phyloP scores from a whole-genome alignment of 1,140 invertebrate genomes.

The Drosophila pseudoananassae region DNA sequence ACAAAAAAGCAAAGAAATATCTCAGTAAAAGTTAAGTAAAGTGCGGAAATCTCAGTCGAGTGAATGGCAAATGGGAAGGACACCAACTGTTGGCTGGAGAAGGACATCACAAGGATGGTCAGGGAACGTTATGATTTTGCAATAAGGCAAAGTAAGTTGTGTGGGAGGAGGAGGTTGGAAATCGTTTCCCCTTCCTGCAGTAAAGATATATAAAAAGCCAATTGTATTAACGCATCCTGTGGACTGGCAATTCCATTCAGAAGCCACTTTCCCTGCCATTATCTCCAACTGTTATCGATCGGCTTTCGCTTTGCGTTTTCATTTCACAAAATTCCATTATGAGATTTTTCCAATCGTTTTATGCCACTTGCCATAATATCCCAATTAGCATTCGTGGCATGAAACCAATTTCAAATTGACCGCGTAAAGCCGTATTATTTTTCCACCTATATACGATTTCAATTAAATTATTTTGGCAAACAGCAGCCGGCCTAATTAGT shows the following conservation, averaged over 20 bases:
- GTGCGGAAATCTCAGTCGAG: conserved; percentile 30
- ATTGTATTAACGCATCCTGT: conserved; percentile 30
- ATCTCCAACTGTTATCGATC: conserved; percentile 1
- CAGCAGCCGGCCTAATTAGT: conserved; percentile 30
- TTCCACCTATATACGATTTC: conserved; percentile 4
- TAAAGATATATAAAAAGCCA: conserved; percentile 41
- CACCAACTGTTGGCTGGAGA: conserved; percentile 7
- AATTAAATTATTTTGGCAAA: conserved; percentile 14
- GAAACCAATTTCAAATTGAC: conserved; percentile 7
- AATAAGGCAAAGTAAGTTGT: conserved; percentile 48
- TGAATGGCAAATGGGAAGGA: conserved; percentile 23
- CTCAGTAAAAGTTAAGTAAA: conserved; percentile 4
- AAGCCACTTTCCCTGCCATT: background rate
- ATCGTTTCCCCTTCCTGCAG: background rate
- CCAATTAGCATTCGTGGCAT: conserved; percentile 22
- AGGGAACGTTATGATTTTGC: conserved; percentile 38
- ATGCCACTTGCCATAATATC: conserved; percentile 22
- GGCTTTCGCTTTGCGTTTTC: background rate
- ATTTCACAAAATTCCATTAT: conserved; percentile 15
- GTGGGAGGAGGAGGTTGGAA: background rate
- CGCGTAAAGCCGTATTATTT: conserved; percentile 3
- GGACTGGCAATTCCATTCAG: background rate
- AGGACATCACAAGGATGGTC: conserved; percentile 8
- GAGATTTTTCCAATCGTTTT: conserved; percentile 16
- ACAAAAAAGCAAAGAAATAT: background rate